Evolutionary conservation across 2,797 vertebrate genomes (phyloP).

Genomic region (Cygnus olor): DNA sequence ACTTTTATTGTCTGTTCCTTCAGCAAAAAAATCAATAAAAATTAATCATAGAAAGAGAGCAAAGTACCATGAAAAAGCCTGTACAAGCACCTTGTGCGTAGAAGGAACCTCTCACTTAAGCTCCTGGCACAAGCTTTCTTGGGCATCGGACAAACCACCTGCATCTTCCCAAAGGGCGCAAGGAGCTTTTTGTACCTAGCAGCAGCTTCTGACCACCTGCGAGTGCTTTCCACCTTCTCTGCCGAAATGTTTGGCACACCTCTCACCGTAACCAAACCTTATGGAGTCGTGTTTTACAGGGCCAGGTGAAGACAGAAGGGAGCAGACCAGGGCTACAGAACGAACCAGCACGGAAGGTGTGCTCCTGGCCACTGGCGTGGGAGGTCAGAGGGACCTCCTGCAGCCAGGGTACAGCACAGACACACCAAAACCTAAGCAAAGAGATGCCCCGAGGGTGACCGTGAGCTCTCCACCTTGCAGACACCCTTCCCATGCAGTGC

Average conservation of each 20-base stretch:
- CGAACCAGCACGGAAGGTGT: not conserved
- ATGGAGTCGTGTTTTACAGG: not conserved
- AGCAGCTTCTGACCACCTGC: not conserved
- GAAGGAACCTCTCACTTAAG: not conserved
- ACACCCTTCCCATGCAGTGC: not conserved
- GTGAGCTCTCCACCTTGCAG: not conserved
- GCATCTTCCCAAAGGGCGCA: not conserved
- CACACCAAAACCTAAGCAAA: not conserved
- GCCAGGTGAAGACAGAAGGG: not conserved
- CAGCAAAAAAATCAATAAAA: slow-evolving; percentile 53
- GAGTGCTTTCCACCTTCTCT: not conserved
- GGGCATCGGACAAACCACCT: not conserved
- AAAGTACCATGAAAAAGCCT: slow-evolving; percentile 17
- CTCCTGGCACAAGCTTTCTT: not conserved
- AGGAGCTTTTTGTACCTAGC: not conserved
- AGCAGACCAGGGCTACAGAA: not conserved
- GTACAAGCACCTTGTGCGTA: not conserved
- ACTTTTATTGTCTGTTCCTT: slow-evolving; percentile 22
- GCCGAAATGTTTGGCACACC: not conserved
- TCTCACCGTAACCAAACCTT: not conserved
- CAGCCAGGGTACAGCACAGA: not conserved
- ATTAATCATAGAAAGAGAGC: slow-evolving; percentile 37
- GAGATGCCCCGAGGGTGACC: not conserved
- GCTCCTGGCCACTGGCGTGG: not conserved
- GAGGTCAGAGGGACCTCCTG: not conserved